Base-by-base conservation (phyloP, 2,113 vertebrate genomes). In the Blennius ocellaris region DNA sequence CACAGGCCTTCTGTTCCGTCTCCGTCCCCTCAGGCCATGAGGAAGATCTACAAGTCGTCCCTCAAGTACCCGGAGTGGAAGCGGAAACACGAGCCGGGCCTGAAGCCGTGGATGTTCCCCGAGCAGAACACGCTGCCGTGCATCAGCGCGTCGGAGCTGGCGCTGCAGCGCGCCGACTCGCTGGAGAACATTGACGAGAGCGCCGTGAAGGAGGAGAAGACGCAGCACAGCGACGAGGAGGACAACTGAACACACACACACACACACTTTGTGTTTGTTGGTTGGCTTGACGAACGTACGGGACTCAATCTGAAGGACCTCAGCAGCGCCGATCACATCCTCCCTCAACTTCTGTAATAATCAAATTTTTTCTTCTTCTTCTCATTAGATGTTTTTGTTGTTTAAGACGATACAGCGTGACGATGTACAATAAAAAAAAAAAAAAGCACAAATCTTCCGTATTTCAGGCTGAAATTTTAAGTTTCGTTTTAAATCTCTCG, bases 1-100 rank as follows among this genome's bases (percentile, higher is more conserved):
- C 21, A 30, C 4, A 10, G n/a, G 36, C 39, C 44, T 0, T 47
- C 36, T 3, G 37, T 0, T 7, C 2, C 2, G 6, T 51, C 47
- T 55, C 14, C n/a, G 9, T 68, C 36, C 38, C n/a, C 48, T 0
- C 78, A 96, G 95, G 95, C 93, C 0, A 95, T 96, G 95, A 96
- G 93, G 83, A 95, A 95, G 88, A 93, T 96, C 90, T 94, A 97
- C 93, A 96, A 94, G 78, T 94, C 96, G 0, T 95, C 94, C 7
- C 84, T 94, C 80, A 97, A 97, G 87, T 95, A 96, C n/a, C 95
- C 93, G 0, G 95, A 95, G 73, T 96, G 95, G 95, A 95, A 95
- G 77, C 87, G 91, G 30, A 94, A 92, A 63, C 95, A 96, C 16
- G 85, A 93, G 39, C 94, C 94, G 0, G 58, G 40, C n/a, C 90